Conservation (phyloP, 2,113 vertebrate genomes). For the Euleptes europaea region DNA sequence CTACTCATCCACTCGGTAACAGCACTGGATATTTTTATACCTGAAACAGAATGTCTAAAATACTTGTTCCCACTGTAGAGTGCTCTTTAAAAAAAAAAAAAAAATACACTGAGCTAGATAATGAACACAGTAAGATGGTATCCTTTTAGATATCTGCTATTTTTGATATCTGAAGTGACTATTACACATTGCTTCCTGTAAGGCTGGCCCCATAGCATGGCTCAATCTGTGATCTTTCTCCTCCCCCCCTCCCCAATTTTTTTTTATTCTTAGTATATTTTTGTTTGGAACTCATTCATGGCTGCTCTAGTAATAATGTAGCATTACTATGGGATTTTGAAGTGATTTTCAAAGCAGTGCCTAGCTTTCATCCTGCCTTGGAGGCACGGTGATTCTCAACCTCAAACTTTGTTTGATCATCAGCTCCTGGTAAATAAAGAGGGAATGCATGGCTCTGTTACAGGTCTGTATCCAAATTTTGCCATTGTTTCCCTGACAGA, state of each 20-base stretch:
- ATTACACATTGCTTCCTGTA: not conserved
- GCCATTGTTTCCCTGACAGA: not conserved
- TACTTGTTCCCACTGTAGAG: not conserved
- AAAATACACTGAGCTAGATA: not conserved
- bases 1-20: not conserved
- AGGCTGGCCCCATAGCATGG: not conserved
- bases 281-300: not conserved
- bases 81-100: not conserved
- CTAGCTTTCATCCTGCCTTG: not conserved
- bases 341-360: conserved; percentile 20
- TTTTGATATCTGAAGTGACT: not conserved
- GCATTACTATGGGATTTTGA: not conserved
- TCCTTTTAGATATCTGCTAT: not conserved
- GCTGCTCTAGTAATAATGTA: not conserved
- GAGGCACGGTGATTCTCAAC: not conserved
- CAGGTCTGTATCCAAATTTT: conserved; percentile 38
- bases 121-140: not conserved
- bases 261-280: not conserved
- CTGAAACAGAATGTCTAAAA: not conserved
- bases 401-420: not conserved
- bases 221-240: not conserved
- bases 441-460: not conserved
- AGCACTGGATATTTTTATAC: not conserved
- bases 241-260: not conserved
- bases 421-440: not conserved